Conservation (phyloP, 2,888 invertebrate species). For the Sylvicola fuscatus region DNA sequence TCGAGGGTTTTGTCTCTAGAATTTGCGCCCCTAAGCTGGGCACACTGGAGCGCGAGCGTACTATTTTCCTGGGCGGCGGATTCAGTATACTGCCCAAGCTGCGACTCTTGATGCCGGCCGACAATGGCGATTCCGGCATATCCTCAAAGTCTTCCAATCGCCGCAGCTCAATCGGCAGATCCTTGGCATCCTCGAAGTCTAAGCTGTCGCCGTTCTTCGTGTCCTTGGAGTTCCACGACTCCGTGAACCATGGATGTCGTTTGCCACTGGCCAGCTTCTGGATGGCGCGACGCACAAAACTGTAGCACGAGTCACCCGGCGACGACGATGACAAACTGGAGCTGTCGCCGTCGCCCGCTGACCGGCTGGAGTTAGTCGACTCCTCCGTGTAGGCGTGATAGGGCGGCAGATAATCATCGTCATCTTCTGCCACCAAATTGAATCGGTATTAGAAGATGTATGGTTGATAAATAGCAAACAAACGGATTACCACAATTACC, state of each 20-base stretch:
- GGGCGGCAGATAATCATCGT: slow-evolving; percentile 28
- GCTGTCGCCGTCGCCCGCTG: slow-evolving; percentile 41
- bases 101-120: slow-evolving; percentile 52
- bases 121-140: slow-evolving; percentile 33
- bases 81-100: slow-evolving; percentile 69
- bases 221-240: slow-evolving; percentile 47
- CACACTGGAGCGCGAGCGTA: slow-evolving; percentile 54
- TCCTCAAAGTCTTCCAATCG: slow-evolving; percentile 47
- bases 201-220: slow-evolving; percentile 35
- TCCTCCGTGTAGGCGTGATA: slow-evolving; percentile 46
- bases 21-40: slow-evolving; percentile 36
- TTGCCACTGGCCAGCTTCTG: slow-evolving; percentile 61
- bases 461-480: neutral
- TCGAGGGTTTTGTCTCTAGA: slow-evolving; percentile 15
- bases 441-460: neutral
- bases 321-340: slow-evolving; percentile 63
- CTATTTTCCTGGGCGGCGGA: slow-evolving; percentile 45
- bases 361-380: slow-evolving; percentile 41
- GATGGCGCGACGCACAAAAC: slow-evolving; percentile 73
- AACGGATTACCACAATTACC: slow-evolving; percentile 1
- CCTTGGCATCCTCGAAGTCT: slow-evolving; percentile 42
- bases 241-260: slow-evolving; percentile 55
- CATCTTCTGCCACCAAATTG: slow-evolving; percentile 22
- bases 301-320: slow-evolving; percentile 86
- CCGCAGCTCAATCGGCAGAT: slow-evolving; percentile 73